phyloP scores from a whole-genome alignment of 2,113 vertebrate genomes.

The Himantopus leucocephalus region DNA sequence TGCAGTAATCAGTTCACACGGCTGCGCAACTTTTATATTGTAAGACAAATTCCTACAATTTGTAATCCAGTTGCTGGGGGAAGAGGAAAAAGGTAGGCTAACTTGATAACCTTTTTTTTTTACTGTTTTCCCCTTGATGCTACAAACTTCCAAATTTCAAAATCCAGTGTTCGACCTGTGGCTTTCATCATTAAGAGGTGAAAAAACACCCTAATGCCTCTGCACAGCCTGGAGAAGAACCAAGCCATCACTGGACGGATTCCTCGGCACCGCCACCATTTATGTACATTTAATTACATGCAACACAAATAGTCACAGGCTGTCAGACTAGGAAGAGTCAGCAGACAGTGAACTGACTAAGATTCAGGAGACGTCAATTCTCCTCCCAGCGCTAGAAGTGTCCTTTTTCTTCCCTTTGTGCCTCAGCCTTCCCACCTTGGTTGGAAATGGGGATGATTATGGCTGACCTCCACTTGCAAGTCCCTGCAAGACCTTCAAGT shows the following conservation, averaged over 20 bases:
- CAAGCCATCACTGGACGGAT: neutral
- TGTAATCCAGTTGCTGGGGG: neutral
- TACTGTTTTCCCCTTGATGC: neutral
- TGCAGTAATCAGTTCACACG: neutral
- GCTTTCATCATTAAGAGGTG: neutral
- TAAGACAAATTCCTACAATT: neutral
- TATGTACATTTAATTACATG: neutral
- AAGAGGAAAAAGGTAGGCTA: neutral
- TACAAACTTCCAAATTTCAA: neutral
- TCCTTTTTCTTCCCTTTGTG: neutral
- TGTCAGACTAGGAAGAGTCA: neutral
- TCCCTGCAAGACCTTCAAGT: neutral
- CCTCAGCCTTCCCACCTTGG: neutral
- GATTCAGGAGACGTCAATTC: neutral
- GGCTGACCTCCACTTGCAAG: neutral
- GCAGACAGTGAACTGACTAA: neutral
- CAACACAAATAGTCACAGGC: neutral
- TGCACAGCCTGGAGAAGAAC: neutral
- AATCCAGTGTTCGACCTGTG: neutral
- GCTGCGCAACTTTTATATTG: neutral
- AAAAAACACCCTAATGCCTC: accelerated
- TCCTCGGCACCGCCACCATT: neutral
- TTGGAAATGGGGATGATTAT: neutral
- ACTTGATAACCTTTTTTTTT: neutral
- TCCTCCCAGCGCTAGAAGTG: neutral